Conservation (phyloP, 2,797 vertebrate genomes). For the Enteromius unitaeniatus region DNA sequence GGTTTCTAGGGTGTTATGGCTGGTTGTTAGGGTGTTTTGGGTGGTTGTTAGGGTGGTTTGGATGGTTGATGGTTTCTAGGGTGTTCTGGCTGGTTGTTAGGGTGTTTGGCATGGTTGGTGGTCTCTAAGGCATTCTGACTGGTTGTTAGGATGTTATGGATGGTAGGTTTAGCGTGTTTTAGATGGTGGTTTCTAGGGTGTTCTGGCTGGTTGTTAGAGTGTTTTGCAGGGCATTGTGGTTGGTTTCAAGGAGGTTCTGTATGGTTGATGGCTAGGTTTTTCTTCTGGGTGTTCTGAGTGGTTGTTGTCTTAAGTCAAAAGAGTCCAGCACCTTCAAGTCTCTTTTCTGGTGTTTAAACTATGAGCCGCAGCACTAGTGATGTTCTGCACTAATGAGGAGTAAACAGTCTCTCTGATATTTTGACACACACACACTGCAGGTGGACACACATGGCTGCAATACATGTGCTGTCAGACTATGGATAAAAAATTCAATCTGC, state of each 20-base stretch:
- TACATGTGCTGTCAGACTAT: not conserved
- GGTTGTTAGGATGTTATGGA: no score
- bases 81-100: no score
- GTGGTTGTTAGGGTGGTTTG: no score
- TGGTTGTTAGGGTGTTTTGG: no score
- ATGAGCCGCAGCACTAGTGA: not conserved
- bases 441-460: not conserved
- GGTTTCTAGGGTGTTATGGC: not conserved
- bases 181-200: no score
- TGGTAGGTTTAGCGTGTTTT: no score
- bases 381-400: not conserved
- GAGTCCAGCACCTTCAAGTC: not conserved
- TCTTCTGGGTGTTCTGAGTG: not conserved
- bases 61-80: no score
- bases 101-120: no score
- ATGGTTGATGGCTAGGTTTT: not conserved
- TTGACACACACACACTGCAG: not conserved
- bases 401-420: conserved; percentile 17
- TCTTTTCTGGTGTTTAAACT: conserved; percentile 1
- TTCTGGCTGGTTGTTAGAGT: no score
- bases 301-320: not conserved
- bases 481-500: not conserved
- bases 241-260: not conserved
- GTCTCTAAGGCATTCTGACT: no score
- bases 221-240: no score